Evolutionary conservation across 2,113 vertebrate genomes (phyloP), one percentile per base, ranked within the genome.

Genomic region (Mugil cephalus): DNA sequence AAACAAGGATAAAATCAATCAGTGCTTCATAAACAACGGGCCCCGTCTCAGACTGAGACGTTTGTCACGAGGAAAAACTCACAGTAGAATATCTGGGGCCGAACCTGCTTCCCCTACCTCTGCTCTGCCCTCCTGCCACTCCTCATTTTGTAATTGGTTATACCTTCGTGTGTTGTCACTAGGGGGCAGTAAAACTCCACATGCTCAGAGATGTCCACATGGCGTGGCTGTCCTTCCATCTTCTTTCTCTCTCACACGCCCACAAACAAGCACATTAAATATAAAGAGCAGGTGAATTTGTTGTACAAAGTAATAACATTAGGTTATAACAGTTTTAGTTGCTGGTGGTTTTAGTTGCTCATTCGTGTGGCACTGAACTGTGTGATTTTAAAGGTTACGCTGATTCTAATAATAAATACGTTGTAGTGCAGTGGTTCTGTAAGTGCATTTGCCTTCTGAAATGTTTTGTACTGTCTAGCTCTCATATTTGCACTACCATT

Each of bases 121-220:
- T 30, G 24, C 24, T 30, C 24, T 30, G 5, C 24, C 24, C 5
- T 30, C 13, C 35, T 54, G 46, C 24, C 34, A 47, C 14, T 30
- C 19, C 21, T 70, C 38, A 13, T 39, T 34, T 45, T n/a, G 39
- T 4, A 34, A 50, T 13, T 18, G 30, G 12, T 8, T 36, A 68
- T 42, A n/a, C 17, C n/a, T 39, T 11, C 19, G 19, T n/a, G 10
- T 48, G 18, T 35, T 30, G 39, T 19, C 79, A 76, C 61, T 64
- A 92, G 92, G 82, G 87, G 89, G 86, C 86, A 92, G 84, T 87
- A 79, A 78, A 73, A 71, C 73, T 89, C 91, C 82, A 84, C 61
- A 81, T 69, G 63, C 74, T 63, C 10, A 56, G 43, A 58, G 45
- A 40, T 45, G 45, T 61, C 43, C 42, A 38, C 19, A 40, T 21